These are phyloP conservation scores for Tribolium madens DNA, from an alignment of 1,140 invertebrate species.

Conservation along the genomic window DNA sequence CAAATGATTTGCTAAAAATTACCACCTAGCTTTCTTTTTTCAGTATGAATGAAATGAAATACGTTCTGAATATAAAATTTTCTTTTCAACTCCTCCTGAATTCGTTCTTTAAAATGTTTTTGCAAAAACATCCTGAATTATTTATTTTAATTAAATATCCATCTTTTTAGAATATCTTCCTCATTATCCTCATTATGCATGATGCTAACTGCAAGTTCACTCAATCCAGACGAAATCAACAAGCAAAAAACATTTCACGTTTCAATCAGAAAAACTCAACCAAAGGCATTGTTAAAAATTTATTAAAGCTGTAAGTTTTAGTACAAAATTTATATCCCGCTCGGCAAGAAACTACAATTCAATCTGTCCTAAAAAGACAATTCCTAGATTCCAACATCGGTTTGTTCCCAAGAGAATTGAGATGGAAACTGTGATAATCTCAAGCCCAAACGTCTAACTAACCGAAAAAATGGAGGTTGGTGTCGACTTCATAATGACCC, in stretches of 20 bases:
- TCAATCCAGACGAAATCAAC: neutral
- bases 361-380: neutral
- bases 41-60: neutral
- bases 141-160: too few relatives aligned
- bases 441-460: neutral
- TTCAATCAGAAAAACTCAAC: neutral
- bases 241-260: neutral
- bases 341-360: neutral
- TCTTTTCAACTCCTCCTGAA: neutral
- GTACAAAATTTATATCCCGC: neutral
- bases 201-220: too few relatives aligned
- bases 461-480: neutral
- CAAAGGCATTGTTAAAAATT: neutral
- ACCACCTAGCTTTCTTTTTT: neutral
- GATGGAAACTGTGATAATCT: neutral
- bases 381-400: neutral
- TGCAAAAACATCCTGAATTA: too few relatives aligned
- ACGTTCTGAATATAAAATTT: neutral
- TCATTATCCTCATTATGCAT: too few relatives aligned
- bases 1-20: too few relatives aligned
- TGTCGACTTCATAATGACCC: neutral
- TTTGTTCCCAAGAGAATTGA: neutral
- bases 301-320: neutral
- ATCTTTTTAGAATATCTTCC: too few relatives aligned
- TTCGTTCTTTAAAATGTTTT: too few relatives aligned